These are phyloP conservation scores for Lucinisca nassula DNA, from an alignment of 2,888 invertebrate genomes.

Conservation along the genomic window DNA sequence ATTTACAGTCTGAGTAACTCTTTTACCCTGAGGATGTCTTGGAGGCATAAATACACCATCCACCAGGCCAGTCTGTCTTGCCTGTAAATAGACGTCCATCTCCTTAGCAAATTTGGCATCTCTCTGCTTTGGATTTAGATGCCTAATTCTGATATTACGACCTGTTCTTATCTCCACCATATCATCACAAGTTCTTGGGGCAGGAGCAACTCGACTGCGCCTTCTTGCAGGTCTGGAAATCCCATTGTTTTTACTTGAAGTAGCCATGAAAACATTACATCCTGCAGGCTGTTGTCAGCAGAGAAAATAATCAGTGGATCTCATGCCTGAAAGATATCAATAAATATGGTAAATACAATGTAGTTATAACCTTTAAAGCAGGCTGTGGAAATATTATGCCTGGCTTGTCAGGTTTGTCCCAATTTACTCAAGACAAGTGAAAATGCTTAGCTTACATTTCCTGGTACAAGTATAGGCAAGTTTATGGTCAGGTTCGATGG, in stretches of 20 bases:
- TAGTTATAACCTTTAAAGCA: too few species aligned
- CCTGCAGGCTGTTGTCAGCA: neutral
- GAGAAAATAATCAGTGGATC: too few species aligned
- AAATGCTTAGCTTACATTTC: too few species aligned
- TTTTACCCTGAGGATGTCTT: constrained; percentile 47
- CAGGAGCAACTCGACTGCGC: constrained; percentile 68
- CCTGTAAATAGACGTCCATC: constrained; percentile 74
- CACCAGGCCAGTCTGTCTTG: constrained; percentile 63
- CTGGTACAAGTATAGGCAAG: too few species aligned
- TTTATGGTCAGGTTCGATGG: too few species aligned
- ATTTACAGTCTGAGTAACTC: neutral
- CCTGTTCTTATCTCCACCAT: constrained; percentile 77
- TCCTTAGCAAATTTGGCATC: constrained; percentile 81
- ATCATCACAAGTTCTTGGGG: constrained; percentile 54
- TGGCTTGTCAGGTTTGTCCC: too few species aligned
- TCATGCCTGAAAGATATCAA: too few species aligned
- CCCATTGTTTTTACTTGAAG: neutral
- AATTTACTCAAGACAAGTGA: too few species aligned
- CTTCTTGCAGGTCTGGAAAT: neutral
- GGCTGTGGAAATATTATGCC: too few species aligned
- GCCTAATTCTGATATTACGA: constrained; percentile 76
- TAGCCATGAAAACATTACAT: neutral
- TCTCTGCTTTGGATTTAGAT: constrained; percentile 78
- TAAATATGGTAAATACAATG: too few species aligned
- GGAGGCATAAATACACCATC: constrained; percentile 26